Evolutionary conservation across 1,140 invertebrate species (phyloP).

Genomic region (Rhynchophorus ferrugineus): DNA sequence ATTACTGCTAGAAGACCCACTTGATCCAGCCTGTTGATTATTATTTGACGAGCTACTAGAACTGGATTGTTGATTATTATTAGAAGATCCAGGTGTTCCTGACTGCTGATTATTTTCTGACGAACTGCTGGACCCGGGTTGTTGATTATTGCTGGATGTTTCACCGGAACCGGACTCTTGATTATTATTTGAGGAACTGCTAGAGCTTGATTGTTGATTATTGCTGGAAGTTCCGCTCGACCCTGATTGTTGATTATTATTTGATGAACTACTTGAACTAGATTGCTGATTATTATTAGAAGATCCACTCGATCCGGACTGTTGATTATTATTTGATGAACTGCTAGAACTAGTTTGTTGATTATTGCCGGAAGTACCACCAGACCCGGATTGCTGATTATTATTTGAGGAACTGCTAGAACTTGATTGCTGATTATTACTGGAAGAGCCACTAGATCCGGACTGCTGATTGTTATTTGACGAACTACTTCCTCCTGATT

Average conservation of each 20-base stretch:
- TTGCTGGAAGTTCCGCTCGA: background rate
- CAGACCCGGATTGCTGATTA: constrained; percentile 4
- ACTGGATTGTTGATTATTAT: constrained; percentile 2
- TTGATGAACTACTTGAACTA: background rate
- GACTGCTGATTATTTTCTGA: constrained; percentile 21
- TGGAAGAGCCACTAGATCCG: constrained; percentile 4
- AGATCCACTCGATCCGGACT: constrained; percentile 7
- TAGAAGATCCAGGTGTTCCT: constrained; percentile 29
- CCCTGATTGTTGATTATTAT: background rate
- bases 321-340: constrained; percentile 15
- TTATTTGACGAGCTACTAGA: background rate
- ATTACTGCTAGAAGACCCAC: background rate
- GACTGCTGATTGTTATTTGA: constrained; percentile 5
- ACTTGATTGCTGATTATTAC: constrained; percentile 3
- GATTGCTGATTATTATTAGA: constrained; percentile 4
- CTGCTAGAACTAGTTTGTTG: constrained; percentile 13
- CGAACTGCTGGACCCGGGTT: constrained; percentile 2
- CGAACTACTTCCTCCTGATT: constrained; percentile 1
- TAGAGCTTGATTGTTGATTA: constrained; percentile 6
- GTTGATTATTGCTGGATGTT: constrained; percentile 1
- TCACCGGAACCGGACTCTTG: background rate
- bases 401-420: constrained; percentile 1
- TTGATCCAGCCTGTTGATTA: constrained; percentile 4
- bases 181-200: background rate
- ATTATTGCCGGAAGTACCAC: background rate